Percentiles rank a stretch among this genome's conserved stretches.
phyloP scores from a whole-genome alignment of 2,888 invertebrate species.

The Thalpophila matura region DNA sequence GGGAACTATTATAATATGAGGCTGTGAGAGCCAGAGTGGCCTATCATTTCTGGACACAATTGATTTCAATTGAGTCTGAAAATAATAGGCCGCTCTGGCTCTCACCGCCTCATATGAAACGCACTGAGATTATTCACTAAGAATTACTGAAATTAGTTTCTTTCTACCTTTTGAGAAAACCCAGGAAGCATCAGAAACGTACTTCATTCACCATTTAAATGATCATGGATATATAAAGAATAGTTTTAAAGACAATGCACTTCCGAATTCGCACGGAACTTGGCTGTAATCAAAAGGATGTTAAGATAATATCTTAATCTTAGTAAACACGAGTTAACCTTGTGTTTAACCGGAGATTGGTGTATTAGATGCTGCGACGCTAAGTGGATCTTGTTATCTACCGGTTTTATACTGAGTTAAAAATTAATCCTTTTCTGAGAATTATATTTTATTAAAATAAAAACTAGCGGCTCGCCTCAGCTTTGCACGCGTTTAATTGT shows the following conservation, averaged over 20 bases:
- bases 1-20: too few relatives aligned
- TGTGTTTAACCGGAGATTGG: conserved; percentile 32
- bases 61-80: too few relatives aligned
- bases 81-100: too few relatives aligned
- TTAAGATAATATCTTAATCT: conserved; percentile 32
- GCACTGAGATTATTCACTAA: too few relatives aligned
- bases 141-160: not conserved
- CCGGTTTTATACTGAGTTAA: not conserved
- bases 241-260: conserved; percentile 45
- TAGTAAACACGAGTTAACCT: conserved; percentile 24
- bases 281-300: conserved; percentile 30
- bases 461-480: not conserved
- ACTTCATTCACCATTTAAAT: conserved; percentile 25
- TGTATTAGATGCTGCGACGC: not conserved
- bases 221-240: conserved; percentile 39
- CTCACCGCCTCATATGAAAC: too few relatives aligned
- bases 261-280: conserved; percentile 62
- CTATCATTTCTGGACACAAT: too few relatives aligned
- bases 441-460: not conserved
- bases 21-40: too few relatives aligned
- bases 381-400: not conserved
- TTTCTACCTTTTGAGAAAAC: conserved; percentile 1
- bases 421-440: too few relatives aligned
- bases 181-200: conserved; percentile 27
- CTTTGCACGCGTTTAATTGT: too few relatives aligned